A percentile compares a stretch with the other conserved stretches of the same genome.
Conservation (phyloP, 2,888 invertebrate genomes). For the Netelia fuscicornis region DNA sequence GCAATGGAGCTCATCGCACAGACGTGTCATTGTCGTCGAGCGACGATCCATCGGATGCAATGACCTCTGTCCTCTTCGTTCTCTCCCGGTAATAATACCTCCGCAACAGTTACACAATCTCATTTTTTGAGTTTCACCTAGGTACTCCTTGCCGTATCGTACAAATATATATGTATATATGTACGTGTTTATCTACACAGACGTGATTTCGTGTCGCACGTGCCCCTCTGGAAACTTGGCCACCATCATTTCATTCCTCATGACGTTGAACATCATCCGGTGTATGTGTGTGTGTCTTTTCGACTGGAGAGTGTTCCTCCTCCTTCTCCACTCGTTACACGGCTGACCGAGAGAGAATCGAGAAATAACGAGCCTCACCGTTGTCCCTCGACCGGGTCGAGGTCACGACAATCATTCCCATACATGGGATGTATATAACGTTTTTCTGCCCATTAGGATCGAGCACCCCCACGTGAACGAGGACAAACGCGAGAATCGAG, state of each 20-base stretch:
- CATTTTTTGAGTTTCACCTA: slow-evolving; percentile 50
- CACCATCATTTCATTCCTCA: slow-evolving; percentile 15
- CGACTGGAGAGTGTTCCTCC: slow-evolving; percentile 3
- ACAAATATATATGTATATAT: slow-evolving; percentile 12
- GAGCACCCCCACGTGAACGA: slow-evolving; percentile 56
- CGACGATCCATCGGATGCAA: slow-evolving; percentile 49
- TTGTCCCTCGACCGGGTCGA: slow-evolving; percentile 68
- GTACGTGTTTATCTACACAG: slow-evolving; percentile 5
- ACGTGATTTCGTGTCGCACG: slow-evolving; percentile 65
- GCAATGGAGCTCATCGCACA: slow-evolving; percentile 14
- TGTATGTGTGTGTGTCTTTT: slow-evolving; percentile 16
- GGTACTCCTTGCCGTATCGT: background rate
- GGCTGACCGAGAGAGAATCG: slow-evolving; percentile 60
- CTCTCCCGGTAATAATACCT: slow-evolving; percentile 56
- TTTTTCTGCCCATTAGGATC: slow-evolving; percentile 49
- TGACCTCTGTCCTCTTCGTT: slow-evolving; percentile 39
- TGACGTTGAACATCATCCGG: slow-evolving; percentile 14
- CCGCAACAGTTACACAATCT: slow-evolving; percentile 62
- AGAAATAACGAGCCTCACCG: slow-evolving; percentile 68
- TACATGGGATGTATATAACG: slow-evolving; percentile 59
- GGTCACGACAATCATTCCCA: slow-evolving; percentile 68
- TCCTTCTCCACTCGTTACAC: slow-evolving; percentile 47
- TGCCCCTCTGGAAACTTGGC: slow-evolving; percentile 29
- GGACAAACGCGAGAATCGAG: slow-evolving; percentile 28
- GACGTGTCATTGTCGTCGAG: slow-evolving; percentile 50